Percentiles rank a stretch among this genome's conserved stretches.
phyloP scores from a whole-genome alignment of 2,888 invertebrate genomes.

The Ophion obscuratus region DNA sequence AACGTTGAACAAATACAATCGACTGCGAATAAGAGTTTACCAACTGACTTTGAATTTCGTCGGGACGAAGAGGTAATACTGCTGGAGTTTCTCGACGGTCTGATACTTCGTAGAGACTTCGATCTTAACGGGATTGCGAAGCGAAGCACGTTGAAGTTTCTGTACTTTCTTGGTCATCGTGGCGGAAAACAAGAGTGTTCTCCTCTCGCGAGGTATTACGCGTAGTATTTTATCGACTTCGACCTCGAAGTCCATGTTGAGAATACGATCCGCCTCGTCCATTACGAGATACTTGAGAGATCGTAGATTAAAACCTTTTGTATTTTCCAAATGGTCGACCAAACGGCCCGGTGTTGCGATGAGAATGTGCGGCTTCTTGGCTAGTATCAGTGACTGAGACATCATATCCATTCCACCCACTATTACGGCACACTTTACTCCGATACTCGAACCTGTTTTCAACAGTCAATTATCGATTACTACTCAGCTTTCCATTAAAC shows the following conservation, averaged over 20 bases:
- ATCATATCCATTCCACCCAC: conserved; percentile 99
- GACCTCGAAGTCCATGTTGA: conserved; percentile 99
- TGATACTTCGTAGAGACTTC: conserved; percentile 99
- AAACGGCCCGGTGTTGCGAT: conserved; percentile 98
- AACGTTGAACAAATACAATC: background rate
- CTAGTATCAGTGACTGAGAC: conserved; percentile 94
- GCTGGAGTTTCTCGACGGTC: conserved; percentile 98
- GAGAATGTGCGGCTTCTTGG: conserved; percentile 98
- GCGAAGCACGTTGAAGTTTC: conserved; percentile 97
- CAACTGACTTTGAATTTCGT: conserved; percentile 94
- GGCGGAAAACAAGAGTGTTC: conserved; percentile 98
- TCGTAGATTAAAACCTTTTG: conserved; percentile 97
- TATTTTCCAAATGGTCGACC: conserved; percentile 98
- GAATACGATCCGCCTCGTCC: conserved; percentile 99
- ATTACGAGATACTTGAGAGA: conserved; percentile 96
- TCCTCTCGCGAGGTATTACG: conserved; percentile 95
- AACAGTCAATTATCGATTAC: background rate
- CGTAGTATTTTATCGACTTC: conserved; percentile 98
- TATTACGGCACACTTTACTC: conserved; percentile 97
- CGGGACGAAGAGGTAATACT: conserved; percentile 97
- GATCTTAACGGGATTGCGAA: conserved; percentile 97
- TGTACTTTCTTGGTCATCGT: conserved; percentile 99
- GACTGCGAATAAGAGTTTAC: background rate
- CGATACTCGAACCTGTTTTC: conserved; percentile 91
- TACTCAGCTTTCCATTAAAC: background rate